These are phyloP conservation scores for Gymnobelideus leadbeateri DNA, from an alignment of 2,113 vertebrate species.

Conservation along the genomic window DNA sequence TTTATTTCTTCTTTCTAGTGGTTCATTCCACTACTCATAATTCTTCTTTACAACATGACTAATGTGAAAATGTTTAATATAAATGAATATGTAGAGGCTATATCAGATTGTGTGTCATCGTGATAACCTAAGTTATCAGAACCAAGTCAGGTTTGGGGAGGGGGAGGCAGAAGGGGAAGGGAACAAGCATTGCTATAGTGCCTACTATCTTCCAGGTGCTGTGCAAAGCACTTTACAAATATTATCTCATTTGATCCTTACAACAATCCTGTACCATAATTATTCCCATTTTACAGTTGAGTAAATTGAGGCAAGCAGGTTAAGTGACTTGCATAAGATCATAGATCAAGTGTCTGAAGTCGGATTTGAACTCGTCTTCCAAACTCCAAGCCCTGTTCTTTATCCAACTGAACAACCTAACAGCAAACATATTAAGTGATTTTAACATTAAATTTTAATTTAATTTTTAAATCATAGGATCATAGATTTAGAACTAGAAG, in stretches of 20 bases:
- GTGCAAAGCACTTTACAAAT: not conserved
- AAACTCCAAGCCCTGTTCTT: not conserved
- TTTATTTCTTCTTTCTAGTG: no score
- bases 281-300: not conserved
- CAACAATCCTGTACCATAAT: not conserved
- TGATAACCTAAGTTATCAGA: not conserved
- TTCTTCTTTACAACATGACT: no score
- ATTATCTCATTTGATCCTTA: not conserved
- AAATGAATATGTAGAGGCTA: no score
- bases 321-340: not conserved
- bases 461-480: not conserved
- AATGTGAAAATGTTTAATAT: no score
- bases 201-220: constrained; percentile 18
- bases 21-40: no score
- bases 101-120: no score
- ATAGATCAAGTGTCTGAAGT: not conserved
- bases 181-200: not conserved
- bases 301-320: not conserved
- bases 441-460: not conserved
- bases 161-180: not conserved
- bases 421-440: not conserved
- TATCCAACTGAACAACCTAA: not conserved
- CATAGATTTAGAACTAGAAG: constrained; percentile 37
- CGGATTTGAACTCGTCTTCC: not conserved
- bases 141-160: constrained; percentile 11